Evolutionary conservation across 2,797 vertebrate genomes (phyloP).

Genomic region (Champsocephalus gunnari): DNA sequence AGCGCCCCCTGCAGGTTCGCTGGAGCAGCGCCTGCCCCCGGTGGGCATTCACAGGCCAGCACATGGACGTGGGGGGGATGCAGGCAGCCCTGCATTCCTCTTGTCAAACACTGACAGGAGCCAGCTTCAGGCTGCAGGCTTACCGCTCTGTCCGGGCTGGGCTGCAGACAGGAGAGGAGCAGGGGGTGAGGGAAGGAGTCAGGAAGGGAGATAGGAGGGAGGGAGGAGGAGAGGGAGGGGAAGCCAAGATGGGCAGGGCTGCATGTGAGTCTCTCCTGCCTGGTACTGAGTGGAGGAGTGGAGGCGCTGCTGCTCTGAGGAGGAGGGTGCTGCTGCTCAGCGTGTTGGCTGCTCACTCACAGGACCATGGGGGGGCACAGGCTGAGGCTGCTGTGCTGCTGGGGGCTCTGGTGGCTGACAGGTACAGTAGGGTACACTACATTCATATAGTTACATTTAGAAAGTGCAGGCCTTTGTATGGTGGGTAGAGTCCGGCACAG

Average conservation of each 20-base stretch:
- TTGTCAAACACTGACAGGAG: conserved; percentile 86
- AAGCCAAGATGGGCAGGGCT: conserved; percentile 70
- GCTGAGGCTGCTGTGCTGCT: conserved; percentile 69
- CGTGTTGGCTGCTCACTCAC: conserved; percentile 36
- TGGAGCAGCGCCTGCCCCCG: conserved; percentile 36
- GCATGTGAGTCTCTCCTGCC: conserved; percentile 82
- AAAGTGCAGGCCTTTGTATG: conserved; percentile 17
- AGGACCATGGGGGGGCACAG: conserved; percentile 66
- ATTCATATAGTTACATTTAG: conserved; percentile 14
- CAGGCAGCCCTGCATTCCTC: conserved; percentile 82
- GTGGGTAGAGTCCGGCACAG: conserved; percentile 29
- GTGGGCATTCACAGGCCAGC: conserved; percentile 50
- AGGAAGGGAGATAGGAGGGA: conserved; percentile 50
- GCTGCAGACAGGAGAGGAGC: conserved; percentile 60
- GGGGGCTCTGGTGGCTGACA: conserved; percentile 71
- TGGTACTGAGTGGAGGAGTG: conserved; percentile 76
- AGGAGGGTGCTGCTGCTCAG: conserved; percentile 37
- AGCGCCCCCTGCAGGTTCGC: conserved; percentile 56
- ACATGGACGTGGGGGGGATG: conserved; percentile 47
- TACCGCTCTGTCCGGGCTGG: conserved; percentile 74
- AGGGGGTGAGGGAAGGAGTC: conserved; percentile 44
- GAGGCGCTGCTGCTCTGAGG: conserved; percentile 36
- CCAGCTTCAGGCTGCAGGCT: conserved; percentile 88
- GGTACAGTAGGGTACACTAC: conserved; percentile 68
- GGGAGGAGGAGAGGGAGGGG: conserved; percentile 44